Conservation (phyloP, 2,113 vertebrate genomes). For the Romanogobio albipinnatus region DNA sequence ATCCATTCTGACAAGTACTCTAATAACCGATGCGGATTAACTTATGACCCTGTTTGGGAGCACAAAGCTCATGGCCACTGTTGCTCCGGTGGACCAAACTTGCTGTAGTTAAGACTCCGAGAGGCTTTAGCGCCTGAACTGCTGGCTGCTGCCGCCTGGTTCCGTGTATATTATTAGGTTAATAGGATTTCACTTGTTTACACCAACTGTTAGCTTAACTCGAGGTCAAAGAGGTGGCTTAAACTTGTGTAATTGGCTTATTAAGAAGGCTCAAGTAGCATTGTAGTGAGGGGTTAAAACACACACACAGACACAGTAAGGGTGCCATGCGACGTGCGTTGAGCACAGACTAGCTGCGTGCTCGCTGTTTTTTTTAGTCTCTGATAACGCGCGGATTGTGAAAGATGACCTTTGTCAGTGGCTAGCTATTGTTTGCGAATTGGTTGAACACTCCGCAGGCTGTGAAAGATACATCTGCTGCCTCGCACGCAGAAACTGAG, state of each 20-base stretch:
- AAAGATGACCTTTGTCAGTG: conserved; percentile 77
- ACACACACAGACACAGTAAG: conserved; percentile 22
- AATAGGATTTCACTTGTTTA: conserved; percentile 70
- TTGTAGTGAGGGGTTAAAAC: conserved; percentile 54
- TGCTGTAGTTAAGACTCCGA: conserved; percentile 60
- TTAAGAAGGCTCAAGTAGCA: conserved; percentile 51
- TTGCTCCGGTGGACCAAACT: conserved; percentile 54
- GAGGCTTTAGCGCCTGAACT: conserved; percentile 45
- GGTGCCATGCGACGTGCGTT: conserved; percentile 8
- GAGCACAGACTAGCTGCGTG: conserved; percentile 43
- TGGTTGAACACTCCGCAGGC: conserved; percentile 72
- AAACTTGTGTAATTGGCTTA: conserved; percentile 66
- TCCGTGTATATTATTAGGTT: conserved; percentile 64
- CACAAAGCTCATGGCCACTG: conserved; percentile 48
- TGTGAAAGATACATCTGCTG: conserved; percentile 83
- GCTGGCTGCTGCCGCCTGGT: conserved; percentile 45
- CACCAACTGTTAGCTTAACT: conserved; percentile 65
- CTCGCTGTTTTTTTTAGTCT: conserved; percentile 27
- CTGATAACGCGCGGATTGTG: conserved; percentile 63
- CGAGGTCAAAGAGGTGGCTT: conserved; percentile 64
- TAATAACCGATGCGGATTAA: conserved; percentile 45
- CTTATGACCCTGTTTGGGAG: conserved; percentile 29
- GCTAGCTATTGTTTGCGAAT: conserved; percentile 79
- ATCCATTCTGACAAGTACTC: conserved; percentile 35
- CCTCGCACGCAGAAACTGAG: conserved; percentile 62